Conservation (phyloP, 2,797 vertebrate species). For the Coccyzus lansbergi region DNA sequence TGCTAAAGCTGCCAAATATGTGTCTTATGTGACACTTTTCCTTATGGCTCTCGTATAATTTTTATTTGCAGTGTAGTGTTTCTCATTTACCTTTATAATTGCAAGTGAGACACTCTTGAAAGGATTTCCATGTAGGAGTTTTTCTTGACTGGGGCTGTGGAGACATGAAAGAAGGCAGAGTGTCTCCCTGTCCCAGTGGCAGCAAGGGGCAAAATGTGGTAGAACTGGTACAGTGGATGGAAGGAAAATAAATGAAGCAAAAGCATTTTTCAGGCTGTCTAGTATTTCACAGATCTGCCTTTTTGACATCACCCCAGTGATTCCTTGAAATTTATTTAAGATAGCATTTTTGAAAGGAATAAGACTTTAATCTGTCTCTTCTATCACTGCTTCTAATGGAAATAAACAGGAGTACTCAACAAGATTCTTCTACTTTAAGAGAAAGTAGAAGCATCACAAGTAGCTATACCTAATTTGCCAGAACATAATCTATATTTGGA, state of each 20-base stretch:
- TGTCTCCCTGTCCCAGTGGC: not conserved
- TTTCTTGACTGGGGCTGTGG: not conserved
- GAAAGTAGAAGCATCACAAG: not conserved
- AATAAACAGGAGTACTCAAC: not conserved
- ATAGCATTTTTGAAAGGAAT: not conserved
- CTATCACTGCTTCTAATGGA: not conserved
- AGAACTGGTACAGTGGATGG: not conserved
- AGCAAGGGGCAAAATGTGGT: not conserved
- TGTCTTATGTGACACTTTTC: not conserved
- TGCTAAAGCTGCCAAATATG: not conserved
- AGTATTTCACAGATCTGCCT: not conserved
- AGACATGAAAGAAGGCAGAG: accelerated
- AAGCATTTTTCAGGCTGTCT: not conserved
- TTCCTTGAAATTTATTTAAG: not conserved
- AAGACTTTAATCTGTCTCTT: not conserved
- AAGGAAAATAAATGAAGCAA: not conserved
- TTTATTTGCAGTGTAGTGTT: not conserved
- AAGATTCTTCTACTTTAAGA: not conserved
- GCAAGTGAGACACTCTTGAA: not conserved
- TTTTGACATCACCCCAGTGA: not conserved
- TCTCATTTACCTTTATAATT: constrained; percentile 32
- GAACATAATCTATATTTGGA: not conserved
- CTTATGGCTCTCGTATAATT: not conserved
- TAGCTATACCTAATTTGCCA: not conserved
- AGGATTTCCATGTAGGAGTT: not conserved